A percentile compares a stretch with the other conserved stretches of the same genome.
These are phyloP conservation scores for Chydorus sphaericus DNA, from an alignment of 2,888 invertebrate genomes.

Conservation along the genomic window DNA sequence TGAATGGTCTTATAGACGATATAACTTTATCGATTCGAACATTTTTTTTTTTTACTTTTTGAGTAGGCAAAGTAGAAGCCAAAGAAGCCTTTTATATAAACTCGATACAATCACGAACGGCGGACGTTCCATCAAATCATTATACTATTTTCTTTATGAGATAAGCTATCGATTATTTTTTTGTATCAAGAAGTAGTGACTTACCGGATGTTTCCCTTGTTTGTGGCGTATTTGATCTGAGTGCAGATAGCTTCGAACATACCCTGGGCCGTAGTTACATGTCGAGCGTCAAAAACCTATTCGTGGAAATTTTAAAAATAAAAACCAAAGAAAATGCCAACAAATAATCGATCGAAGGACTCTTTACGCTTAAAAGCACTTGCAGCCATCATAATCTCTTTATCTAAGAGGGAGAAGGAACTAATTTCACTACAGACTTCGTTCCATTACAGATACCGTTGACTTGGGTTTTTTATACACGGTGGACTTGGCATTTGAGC, in stretches of 20 bases:
- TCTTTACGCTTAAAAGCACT: background rate
- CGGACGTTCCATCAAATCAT: no score
- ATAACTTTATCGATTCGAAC: background rate
- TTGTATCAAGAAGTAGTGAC: background rate
- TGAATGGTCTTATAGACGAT: background rate
- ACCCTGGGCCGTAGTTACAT: conserved; percentile 84
- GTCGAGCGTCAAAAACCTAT: conserved; percentile 88
- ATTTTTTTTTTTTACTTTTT: background rate
- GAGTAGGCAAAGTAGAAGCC: background rate
- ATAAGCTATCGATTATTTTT: no score
- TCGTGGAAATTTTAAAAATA: background rate
- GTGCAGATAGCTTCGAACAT: conserved; percentile 96
- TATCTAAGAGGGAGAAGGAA: no score
- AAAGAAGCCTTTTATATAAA: background rate
- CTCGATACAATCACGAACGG: background rate
- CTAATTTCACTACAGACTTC: no score
- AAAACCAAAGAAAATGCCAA: background rate
- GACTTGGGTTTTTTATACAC: no score
- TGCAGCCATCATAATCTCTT: no score
- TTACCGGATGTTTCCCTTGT: conserved; percentile 90
- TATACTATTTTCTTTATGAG: no score
- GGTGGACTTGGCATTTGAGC: no score
- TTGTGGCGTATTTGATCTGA: conserved; percentile 92
- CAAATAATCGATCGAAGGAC: background rate
- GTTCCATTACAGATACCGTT: no score